These are phyloP conservation scores for Aphelenchoides fujianensis DNA, from an alignment of 1,140 invertebrate species.

Conservation along the genomic window DNA sequence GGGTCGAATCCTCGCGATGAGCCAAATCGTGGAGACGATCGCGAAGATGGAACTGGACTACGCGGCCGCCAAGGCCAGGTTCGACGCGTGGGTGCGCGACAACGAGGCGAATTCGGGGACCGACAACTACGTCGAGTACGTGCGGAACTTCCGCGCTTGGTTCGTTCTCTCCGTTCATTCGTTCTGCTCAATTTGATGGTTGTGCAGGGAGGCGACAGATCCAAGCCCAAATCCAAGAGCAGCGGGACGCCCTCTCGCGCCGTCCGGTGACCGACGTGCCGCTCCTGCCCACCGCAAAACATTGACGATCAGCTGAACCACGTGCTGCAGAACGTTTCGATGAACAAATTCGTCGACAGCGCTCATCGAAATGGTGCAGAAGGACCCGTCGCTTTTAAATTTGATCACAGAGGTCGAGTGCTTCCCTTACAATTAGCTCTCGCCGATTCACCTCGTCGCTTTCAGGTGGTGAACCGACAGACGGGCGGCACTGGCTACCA, in stretches of 20 bases:
- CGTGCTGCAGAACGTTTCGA: background rate
- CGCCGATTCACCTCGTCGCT: background rate
- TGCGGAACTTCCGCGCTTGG: slow-evolving; percentile 36
- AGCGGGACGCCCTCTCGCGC: slow-evolving; percentile 10
- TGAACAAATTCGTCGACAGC: slow-evolving; percentile 12
- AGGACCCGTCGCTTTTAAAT: background rate
- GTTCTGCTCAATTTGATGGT: too few species aligned
- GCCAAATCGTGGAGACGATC: background rate
- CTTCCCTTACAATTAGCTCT: slow-evolving; percentile 24
- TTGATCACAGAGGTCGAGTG: slow-evolving; percentile 1
- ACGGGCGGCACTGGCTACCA: slow-evolving; percentile 38
- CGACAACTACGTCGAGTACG: slow-evolving; percentile 31
- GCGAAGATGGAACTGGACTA: slow-evolving; percentile 32
- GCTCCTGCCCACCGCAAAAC: slow-evolving; percentile 12
- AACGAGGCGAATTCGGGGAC: slow-evolving; percentile 26
- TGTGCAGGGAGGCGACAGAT: too few species aligned
- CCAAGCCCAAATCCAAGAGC: slow-evolving; percentile 37
- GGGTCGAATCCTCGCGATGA: too few species aligned
- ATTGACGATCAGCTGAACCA: slow-evolving; percentile 1
- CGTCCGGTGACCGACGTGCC: slow-evolving; percentile 23
- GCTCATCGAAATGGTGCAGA: background rate
- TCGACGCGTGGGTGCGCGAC: slow-evolving; percentile 32
- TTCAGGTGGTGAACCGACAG: slow-evolving; percentile 45
- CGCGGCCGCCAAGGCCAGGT: slow-evolving; percentile 24
- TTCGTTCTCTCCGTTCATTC: too few species aligned